phyloP scores from a whole-genome alignment of 2,888 invertebrate genomes.

The Gymnosoma rotundatum region DNA sequence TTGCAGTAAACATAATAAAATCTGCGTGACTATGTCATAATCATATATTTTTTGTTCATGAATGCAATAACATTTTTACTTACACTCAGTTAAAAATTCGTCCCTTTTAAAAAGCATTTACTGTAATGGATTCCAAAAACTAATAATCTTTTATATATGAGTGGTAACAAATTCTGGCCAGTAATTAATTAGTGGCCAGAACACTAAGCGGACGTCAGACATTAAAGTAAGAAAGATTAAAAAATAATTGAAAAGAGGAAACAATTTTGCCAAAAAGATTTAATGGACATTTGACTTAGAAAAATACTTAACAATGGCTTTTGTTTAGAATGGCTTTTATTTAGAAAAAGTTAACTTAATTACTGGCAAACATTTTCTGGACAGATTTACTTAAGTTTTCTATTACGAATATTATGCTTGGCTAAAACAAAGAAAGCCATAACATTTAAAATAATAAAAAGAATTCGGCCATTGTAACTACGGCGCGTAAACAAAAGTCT shows the following conservation, averaged over 20 bases:
- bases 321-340: background rate
- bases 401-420: slow-evolving; percentile 12
- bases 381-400: background rate
- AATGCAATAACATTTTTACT: background rate
- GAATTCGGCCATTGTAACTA: slow-evolving; percentile 22
- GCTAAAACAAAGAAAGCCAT: slow-evolving; percentile 11
- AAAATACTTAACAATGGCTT: slow-evolving; percentile 18
- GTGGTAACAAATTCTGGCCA: slow-evolving; percentile 35
- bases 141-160: background rate
- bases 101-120: background rate
- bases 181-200: slow-evolving; percentile 64
- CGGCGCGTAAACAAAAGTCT: slow-evolving; percentile 33
- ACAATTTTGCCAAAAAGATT: background rate
- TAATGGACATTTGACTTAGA: slow-evolving; percentile 32
- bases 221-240: background rate
- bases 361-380: slow-evolving; percentile 20
- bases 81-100: background rate
- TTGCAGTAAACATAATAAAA: too few relatives aligned
- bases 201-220: slow-evolving; percentile 11
- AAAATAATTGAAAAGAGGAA: slow-evolving; percentile 4
- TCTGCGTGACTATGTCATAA: too few relatives aligned
- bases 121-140: background rate
- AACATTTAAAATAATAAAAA: background rate
- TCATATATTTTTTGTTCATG: too few relatives aligned
- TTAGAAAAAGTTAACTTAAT: slow-evolving; percentile 33